Conservation (phyloP, 2,888 invertebrate genomes). For the Morinoia aosen region DNA sequence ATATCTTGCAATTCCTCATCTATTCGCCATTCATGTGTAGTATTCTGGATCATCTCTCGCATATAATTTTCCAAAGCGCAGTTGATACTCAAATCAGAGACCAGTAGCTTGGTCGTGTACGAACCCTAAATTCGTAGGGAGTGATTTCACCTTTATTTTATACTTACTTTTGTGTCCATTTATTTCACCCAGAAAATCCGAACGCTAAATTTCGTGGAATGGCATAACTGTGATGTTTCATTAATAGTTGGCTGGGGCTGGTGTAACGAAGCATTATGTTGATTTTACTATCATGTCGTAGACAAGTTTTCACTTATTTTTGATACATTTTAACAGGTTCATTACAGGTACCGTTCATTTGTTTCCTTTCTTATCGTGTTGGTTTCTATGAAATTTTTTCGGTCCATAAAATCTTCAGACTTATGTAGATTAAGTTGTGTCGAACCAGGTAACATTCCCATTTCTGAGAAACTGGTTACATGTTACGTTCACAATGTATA, state of each 20-base stretch:
- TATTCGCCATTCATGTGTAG: not conserved
- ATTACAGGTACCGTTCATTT: not conserved
- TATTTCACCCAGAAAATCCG: not conserved
- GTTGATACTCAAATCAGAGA: not conserved
- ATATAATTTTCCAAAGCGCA: not conserved
- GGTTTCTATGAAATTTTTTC: not conserved
- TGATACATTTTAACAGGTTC: not conserved
- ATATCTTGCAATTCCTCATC: not conserved
- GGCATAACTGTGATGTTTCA: not conserved
- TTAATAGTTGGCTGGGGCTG: not conserved
- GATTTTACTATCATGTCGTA: not conserved
- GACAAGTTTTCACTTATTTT: not conserved
- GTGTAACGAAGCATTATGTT: not conserved
- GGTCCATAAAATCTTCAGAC: not conserved
- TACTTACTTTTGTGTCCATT: not conserved
- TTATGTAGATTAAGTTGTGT: not conserved
- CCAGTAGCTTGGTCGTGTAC: not conserved
- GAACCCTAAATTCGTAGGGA: not conserved
- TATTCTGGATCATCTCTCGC: not conserved
- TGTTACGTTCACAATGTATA: no score
- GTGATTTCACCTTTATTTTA: not conserved
- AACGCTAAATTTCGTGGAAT: not conserved
- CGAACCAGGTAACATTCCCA: no score
- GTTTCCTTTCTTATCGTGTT: not conserved
- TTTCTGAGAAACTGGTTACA: no score